Base-by-base conservation (phyloP, 23 tunicate species). In the Trididemnum miniatum region DNA sequence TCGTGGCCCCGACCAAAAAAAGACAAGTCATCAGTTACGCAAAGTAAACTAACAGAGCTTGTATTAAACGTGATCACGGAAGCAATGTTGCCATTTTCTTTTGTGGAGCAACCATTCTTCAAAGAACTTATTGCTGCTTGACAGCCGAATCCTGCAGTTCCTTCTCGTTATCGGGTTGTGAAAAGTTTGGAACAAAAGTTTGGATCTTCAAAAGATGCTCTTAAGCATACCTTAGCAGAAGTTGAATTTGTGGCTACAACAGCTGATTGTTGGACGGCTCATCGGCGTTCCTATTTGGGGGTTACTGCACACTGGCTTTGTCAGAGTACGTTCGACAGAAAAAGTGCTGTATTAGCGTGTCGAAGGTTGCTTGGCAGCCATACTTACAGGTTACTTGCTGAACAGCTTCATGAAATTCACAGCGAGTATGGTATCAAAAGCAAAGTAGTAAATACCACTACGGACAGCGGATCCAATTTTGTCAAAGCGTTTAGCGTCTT, bases 361-460 rank as follows among this genome's bases (percentile, higher is more conserved):
- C 54, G 54, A 44, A 44, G 54, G 54, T 44, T 44, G 54, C 54
- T 44, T 44, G 54, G 54, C 54, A 44, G 54, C 54, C 54, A 44
- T 44, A 44, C 54, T 44, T 44, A 44, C 54, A n/a, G n/a, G 15
- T 44, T 44, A 44, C 54, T 44, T 44, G 54, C 54, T 44, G 54
- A 44, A 44, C 54, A 44, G 54, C 54, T 44, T 44, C 54, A 44
- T 44, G 15, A 44, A 44, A 44, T 44, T 44, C 54, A 44, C 54
- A 44, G 54, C 54, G 54, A 44, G 54, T 44, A 44, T 44, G 54
- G 54, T 44, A 9, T 44, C 54, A 44, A 44, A 44, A 44, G 54
- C 54, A 44, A 44, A 44, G 54, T 44, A 44, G 54, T 44, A 44
- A 44, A 44, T 44, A 44, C 54, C 54, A 44, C 54, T 44, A 44